Conservation (phyloP, 1,140 invertebrate species). For the Pteromalus puparum region DNA sequence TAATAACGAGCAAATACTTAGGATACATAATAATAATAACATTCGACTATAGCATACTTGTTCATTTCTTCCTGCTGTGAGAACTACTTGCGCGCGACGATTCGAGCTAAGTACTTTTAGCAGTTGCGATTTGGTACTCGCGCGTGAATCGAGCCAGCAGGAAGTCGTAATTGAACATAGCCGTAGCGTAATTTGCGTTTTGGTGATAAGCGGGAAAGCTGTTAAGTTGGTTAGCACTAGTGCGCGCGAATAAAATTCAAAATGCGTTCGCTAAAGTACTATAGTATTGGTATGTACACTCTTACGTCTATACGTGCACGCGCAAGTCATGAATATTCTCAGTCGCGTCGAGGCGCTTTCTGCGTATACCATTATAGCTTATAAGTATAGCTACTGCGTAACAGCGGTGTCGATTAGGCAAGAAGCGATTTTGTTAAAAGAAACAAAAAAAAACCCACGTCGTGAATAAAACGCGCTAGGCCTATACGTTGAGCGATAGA, state of each 20-base stretch:
- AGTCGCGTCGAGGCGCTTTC: neutral
- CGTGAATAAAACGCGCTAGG: neutral
- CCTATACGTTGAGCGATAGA: neutral
- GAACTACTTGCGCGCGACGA: neutral
- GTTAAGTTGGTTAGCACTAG: neutral
- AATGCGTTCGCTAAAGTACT: neutral
- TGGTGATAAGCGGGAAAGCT: constrained; percentile 1
- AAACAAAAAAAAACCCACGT: neutral
- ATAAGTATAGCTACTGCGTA: neutral
- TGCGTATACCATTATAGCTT: neutral
- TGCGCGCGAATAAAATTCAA: neutral
- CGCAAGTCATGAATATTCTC: too few species aligned
- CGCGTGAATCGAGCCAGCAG: too few species aligned
- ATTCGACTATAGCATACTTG: neutral
- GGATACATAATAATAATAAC: too few species aligned
- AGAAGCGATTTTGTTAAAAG: neutral
- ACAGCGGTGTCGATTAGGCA: neutral
- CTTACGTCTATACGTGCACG: neutral
- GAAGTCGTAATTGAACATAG: constrained; percentile 1
- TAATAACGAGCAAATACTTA: neutral
- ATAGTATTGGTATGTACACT: neutral
- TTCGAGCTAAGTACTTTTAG: neutral
- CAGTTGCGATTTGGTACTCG: neutral
- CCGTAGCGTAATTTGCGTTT: neutral
- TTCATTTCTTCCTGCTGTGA: neutral